Evolutionary conservation across 2,888 invertebrate species (phyloP), one percentile per base, ranked within the genome.

Genomic region (Troilus luridus): DNA sequence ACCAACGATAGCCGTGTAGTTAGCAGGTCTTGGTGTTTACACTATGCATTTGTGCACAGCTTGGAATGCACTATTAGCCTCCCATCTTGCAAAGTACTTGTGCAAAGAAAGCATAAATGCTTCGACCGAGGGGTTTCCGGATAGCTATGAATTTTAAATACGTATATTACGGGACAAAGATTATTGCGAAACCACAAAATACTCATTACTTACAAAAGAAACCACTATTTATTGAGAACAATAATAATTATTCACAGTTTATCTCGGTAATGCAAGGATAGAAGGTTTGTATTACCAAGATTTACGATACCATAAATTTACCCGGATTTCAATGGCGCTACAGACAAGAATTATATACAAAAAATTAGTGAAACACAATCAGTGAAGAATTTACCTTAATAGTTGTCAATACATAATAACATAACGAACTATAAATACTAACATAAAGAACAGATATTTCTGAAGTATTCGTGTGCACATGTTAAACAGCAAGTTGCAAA

Each of bases 21-120:
- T 77, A 77, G 72, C 72, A 77, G 41, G 72, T 77, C 41, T 77
- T 77, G 27, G 10, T 77, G 72, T 77, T 77, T 77, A 27, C 72
- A 77, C 72, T 8, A 77, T 77, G 72, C 72, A 77, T 77, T 77
- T 77, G 72, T 77, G 41, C 41, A 77, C 6, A 7, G 10, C 17
- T 77, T 8, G 72, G 72, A 41, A 77, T 77, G 72, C 72, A 77
- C 17, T 77, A 41, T 17, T 77, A 77, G 72, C 72, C 27, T 77
- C 19, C 72, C 41, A 77, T 27, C 41, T 7, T 77, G 72, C 72
- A 17, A 77, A 77, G 72, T 77, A 77, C 72, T 77, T 77, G 41
- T 17, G 72, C 12, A 77, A 77, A 77, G 27, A 27, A 41, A 41
- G 72, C 27, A 27, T 72, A 72, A 27, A 27, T n/a, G 21, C n/a